Base-by-base conservation (phyloP, 2,797 vertebrate genomes). In the Urophycis tenuis region DNA sequence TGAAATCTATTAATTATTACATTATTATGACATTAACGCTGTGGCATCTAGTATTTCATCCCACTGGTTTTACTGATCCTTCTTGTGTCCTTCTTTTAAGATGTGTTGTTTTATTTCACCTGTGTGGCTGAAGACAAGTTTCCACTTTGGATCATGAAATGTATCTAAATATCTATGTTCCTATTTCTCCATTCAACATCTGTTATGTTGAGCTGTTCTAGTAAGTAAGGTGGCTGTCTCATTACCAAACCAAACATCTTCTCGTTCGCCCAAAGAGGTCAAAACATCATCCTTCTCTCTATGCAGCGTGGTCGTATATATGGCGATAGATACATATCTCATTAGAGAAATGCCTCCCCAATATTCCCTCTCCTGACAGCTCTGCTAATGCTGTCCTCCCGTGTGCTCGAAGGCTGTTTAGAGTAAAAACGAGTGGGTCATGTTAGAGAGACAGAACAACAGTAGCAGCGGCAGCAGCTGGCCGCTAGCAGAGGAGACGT, bases 401-500 rank as follows among this genome's bases (percentile, higher is more conserved):
- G 6, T n/a, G 22, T 60, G 45, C 53, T 70, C 3, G 64, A 30
- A 15, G 64, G 64, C 64, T 14, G 25, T 69, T 74, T 77, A 86
- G 84, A 83, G 76, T n/a, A 29, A 83, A 87, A 79, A 85, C 78
- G 69, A 81, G 87, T 81, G 70, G 70, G 76, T 85, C 72, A 81
- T 74, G 45, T 53, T 53, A 85, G 78, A 87, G 77, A 86, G 82
- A 86, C 83, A 81, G 88, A 88, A 88, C 88, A 89, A 88, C 88
- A 88, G 88, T 81, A 88, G 85, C 87, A 89, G 77, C 81, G 85
- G 81, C 79, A 89, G 88, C 91, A 92, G 90, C 92, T 92, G 91
- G 90, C 74, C 22, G 86, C 88, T 88, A 87, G 82, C 81, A 88
- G 86, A 89, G 80, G 83, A 91, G 85, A 89, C 88, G 89, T 87